Percentiles rank a stretch among this genome's conserved stretches.
phyloP scores from a whole-genome alignment of 2,113 vertebrate species.

The Taurulus bubalis region DNA sequence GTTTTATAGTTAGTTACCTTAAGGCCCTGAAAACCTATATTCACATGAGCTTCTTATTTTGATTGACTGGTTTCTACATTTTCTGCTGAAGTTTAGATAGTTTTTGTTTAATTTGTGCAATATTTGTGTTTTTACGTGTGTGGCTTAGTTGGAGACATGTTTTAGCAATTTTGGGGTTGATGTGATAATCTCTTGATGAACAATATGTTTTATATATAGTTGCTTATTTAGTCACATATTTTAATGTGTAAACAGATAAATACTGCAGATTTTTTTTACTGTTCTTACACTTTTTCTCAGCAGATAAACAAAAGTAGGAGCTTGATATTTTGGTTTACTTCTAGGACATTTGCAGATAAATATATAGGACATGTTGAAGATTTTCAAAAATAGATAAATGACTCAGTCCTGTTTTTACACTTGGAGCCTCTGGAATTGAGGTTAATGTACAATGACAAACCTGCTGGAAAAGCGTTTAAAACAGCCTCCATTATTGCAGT shows the following conservation, averaged over 20 bases:
- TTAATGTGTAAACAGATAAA: neutral
- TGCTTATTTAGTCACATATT: neutral
- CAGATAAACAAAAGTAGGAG: neutral
- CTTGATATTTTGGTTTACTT: slow-evolving; percentile 5
- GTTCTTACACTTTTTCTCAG: neutral
- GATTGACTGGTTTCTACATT: neutral
- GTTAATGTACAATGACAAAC: slow-evolving; percentile 39
- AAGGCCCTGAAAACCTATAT: too few species aligned
- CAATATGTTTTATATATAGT: neutral
- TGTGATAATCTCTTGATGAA: neutral
- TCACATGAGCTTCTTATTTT: neutral
- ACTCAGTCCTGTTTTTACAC: slow-evolving; percentile 5
- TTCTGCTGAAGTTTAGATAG: neutral
- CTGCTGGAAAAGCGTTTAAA: slow-evolving; percentile 33
- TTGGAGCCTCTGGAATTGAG: slow-evolving; percentile 22
- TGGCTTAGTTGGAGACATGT: neutral
- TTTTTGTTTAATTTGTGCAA: neutral
- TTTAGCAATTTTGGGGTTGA: neutral
- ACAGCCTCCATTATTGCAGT: slow-evolving; percentile 3
- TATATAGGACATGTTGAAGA: slow-evolving; percentile 1
- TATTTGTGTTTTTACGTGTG: neutral
- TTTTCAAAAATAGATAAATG: slow-evolving; percentile 18
- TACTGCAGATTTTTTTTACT: neutral
- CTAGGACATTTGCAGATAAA: slow-evolving; percentile 2
- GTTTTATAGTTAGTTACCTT: too few species aligned